A percentile compares a stretch with the other conserved stretches of the same genome.
phyloP scores from a whole-genome alignment of 2,888 invertebrate species.

The Zhengitettix transpicula region DNA sequence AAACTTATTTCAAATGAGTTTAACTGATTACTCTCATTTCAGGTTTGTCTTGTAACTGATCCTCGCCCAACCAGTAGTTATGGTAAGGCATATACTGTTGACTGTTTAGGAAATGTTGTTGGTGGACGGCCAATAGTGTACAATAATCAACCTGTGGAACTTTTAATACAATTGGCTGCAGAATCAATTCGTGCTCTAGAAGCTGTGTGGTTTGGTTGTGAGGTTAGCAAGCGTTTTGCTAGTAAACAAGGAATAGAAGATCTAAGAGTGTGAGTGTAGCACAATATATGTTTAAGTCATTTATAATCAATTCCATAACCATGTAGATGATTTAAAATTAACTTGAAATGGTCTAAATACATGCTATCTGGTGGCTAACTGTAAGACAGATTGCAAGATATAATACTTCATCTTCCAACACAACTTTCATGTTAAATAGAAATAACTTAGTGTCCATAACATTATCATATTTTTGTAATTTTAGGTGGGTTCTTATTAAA shows the following conservation, averaged over 20 bases:
- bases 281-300: background rate
- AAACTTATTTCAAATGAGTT: background rate
- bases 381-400: no score
- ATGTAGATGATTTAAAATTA: no score
- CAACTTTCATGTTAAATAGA: no score
- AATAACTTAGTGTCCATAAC: no score
- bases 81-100: constrained; percentile 65
- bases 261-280: constrained; percentile 44
- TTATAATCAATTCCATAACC: no score
- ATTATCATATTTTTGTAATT: no score
- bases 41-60: constrained; percentile 77
- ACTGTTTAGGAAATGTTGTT: constrained; percentile 75
- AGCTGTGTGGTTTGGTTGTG: constrained; percentile 87
- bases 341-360: no score
- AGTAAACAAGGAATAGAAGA: constrained; percentile 65
- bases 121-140: constrained; percentile 65
- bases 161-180: constrained; percentile 54
- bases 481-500: no score
- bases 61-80: constrained; percentile 66
- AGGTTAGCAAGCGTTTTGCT: constrained; percentile 66
- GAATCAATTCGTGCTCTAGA: constrained; percentile 65
- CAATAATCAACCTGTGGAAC: constrained; percentile 73
- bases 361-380: no score
- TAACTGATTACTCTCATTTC: constrained; percentile 10
- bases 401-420: no score